Percentiles rank a stretch among this genome's conserved stretches.
Evolutionary conservation across 2,113 vertebrate genomes (phyloP).

Genomic region (Bothrops jararaca): DNA sequence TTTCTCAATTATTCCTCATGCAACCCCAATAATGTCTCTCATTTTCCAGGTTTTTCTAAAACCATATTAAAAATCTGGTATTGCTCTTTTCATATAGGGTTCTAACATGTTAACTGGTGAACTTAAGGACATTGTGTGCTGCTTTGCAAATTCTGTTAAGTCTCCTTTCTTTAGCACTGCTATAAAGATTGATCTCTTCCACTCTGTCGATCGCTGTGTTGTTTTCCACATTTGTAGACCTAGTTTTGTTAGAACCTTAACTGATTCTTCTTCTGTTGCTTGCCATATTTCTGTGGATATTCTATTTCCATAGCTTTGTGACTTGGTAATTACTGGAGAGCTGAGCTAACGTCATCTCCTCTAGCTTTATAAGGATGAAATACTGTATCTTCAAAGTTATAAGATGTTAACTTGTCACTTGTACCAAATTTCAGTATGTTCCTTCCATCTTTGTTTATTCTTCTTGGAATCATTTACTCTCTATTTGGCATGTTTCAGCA

Average conservation of each 20-base stretch:
- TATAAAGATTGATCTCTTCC: background rate
- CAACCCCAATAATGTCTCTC: background rate
- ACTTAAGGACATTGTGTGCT: background rate
- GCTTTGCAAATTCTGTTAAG: background rate
- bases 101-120: background rate
- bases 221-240: background rate
- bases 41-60: background rate
- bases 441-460: background rate
- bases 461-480: background rate
- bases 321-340: background rate
- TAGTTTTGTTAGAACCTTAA: background rate
- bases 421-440: background rate
- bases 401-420: background rate
- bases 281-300: background rate
- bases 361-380: background rate
- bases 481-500: background rate
- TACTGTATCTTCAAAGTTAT: background rate
- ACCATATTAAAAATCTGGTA: background rate
- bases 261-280: background rate
- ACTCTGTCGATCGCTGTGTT: background rate
- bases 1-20: background rate
- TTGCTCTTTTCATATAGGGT: background rate
- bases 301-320: background rate
- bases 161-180: background rate
- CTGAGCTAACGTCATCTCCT: background rate